Evolutionary conservation across 2,797 vertebrate genomes (phyloP).

Genomic region (Heterohyrax brucei): DNA sequence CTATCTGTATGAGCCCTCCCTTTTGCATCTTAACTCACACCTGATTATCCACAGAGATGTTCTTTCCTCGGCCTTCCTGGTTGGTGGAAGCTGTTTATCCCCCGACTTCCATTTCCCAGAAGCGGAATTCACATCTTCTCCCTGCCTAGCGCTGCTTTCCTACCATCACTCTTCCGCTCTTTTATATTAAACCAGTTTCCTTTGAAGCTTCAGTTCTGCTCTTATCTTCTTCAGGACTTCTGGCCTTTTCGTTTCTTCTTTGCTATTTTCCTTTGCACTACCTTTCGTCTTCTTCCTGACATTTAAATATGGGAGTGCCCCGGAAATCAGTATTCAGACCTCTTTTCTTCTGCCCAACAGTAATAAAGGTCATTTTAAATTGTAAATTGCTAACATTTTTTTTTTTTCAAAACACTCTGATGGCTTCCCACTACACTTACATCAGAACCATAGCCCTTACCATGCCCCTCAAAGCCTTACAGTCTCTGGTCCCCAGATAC

Average conservation of each 20-base stretch:
- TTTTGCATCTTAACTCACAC: background rate
- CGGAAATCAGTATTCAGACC: background rate
- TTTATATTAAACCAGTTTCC: background rate
- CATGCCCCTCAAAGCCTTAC: background rate
- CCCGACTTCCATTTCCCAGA: background rate
- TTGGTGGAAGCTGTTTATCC: conserved; percentile 3
- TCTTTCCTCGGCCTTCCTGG: background rate
- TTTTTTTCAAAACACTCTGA: conserved; percentile 13
- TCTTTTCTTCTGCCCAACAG: background rate
- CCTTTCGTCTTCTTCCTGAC: background rate
- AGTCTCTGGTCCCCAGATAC: background rate
- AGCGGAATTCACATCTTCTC: background rate
- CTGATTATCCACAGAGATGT: background rate
- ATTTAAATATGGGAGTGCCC: background rate
- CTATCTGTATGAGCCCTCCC: background rate
- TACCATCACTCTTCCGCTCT: background rate
- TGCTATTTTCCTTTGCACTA: background rate
- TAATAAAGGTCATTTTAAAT: background rate
- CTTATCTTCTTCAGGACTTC: background rate
- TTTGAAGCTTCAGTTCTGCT: background rate
- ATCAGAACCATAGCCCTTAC: conserved; percentile 15
- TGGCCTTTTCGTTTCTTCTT: conserved; percentile 6
- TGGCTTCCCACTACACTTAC: background rate
- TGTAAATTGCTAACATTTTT: background rate
- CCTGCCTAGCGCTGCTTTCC: background rate